Evolutionary conservation across 2,113 vertebrate genomes (phyloP).

Genomic region (Pachypanchax playfairii): DNA sequence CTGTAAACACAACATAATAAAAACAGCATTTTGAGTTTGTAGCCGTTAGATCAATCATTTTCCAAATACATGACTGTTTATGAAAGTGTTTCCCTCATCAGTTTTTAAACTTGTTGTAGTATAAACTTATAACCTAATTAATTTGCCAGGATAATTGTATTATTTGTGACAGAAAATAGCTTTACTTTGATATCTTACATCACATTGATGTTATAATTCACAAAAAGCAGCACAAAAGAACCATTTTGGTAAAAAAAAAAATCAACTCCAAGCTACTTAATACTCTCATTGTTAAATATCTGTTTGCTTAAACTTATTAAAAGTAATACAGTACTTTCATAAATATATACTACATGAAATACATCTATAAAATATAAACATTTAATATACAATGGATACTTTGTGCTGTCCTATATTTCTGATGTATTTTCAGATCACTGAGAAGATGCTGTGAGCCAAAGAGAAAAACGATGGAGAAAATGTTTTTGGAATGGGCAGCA

Average conservation of each 20-base stretch:
- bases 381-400: not conserved
- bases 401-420: not conserved
- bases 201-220: not conserved
- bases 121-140: not conserved
- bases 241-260: too few relatives aligned
- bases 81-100: too few relatives aligned
- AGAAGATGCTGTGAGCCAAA: not conserved
- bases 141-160: too few relatives aligned
- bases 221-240: not conserved
- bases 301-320: too few relatives aligned
- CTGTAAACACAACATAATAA: too few relatives aligned
- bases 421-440: slow-evolving; percentile 1
- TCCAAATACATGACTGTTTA: too few relatives aligned
- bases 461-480: slow-evolving; percentile 22
- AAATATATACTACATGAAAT: not conserved
- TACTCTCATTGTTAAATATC: too few relatives aligned
- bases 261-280: too few relatives aligned
- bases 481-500: slow-evolving; percentile 33
- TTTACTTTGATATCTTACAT: not conserved
- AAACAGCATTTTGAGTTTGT: too few relatives aligned
- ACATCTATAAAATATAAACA: not conserved
- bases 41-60: too few relatives aligned
- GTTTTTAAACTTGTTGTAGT: not conserved
- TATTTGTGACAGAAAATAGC: not conserved
- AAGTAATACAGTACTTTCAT: not conserved